These are phyloP conservation scores for Drosophila kikkawai DNA, from an alignment of 1,140 invertebrate genomes.

Conservation along the genomic window DNA sequence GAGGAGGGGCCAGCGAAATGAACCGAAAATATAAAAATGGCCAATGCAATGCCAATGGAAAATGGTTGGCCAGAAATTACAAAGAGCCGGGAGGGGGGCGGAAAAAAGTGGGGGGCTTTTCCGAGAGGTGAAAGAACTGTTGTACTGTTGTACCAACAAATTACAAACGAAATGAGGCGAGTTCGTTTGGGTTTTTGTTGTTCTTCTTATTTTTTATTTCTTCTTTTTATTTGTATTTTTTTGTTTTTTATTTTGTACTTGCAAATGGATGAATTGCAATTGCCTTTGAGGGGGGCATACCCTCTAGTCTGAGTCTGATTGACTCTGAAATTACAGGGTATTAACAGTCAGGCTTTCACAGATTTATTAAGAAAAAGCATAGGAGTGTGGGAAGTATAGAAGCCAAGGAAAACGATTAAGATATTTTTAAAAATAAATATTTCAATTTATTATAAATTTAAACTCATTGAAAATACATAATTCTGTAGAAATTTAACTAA, in stretches of 20 bases:
- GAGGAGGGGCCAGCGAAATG: constrained; percentile 57
- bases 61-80: constrained; percentile 78
- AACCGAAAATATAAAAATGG: constrained; percentile 77
- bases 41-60: constrained; percentile 73
- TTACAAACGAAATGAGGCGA: constrained; percentile 77
- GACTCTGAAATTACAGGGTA: neutral
- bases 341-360: no score
- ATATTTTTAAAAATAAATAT: no score
- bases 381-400: no score
- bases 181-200: constrained; percentile 31
- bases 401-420: no score
- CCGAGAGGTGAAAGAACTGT: constrained; percentile 42
- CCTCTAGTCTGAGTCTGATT: constrained; percentile 14
- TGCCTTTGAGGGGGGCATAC: constrained; percentile 37
- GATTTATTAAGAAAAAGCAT: no score
- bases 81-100: constrained; percentile 53
- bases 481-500: neutral
- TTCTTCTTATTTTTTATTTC: constrained; percentile 21
- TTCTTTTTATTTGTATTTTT: constrained; percentile 1
- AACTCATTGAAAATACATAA: neutral
- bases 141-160: constrained; percentile 48
- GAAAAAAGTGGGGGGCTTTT: constrained; percentile 1
- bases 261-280: constrained; percentile 52
- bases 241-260: constrained; percentile 2
- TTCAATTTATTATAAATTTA: no score